Evolutionary conservation across 2,797 vertebrate genomes (phyloP).

Genomic region (Leptodactylus fallax): DNA sequence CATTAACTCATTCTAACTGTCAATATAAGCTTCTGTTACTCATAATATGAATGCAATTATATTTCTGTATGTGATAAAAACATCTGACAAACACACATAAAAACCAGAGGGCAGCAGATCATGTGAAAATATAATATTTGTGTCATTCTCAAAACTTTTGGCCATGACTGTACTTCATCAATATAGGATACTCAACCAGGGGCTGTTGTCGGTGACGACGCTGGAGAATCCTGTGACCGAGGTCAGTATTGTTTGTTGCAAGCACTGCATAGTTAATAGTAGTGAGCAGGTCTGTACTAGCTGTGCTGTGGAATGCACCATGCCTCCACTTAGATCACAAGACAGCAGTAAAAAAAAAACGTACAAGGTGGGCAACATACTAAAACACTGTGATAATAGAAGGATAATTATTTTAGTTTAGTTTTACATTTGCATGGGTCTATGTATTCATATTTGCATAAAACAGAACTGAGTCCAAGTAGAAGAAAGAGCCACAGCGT

Average conservation of each 20-base stretch:
- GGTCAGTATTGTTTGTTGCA: background rate
- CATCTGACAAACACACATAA: too few relatives aligned
- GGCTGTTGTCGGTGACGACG: background rate
- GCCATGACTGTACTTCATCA: background rate
- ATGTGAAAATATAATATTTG: too few relatives aligned
- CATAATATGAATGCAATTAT: too few relatives aligned
- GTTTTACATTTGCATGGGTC: background rate
- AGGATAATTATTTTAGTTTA: too few relatives aligned
- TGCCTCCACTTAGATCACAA: background rate
- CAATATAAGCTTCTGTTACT: too few relatives aligned
- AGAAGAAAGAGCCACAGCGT: background rate
- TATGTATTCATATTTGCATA: background rate
- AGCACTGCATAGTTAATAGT: background rate
- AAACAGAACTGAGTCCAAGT: background rate
- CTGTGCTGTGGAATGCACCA: constrained; percentile 5
- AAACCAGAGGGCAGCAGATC: too few relatives aligned
- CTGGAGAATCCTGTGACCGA: background rate
- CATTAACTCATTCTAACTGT: too few relatives aligned
- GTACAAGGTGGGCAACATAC: background rate
- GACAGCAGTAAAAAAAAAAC: background rate
- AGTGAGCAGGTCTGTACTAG: constrained; percentile 26
- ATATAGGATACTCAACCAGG: background rate
- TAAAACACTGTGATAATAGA: background rate
- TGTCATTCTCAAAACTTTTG: too few relatives aligned
- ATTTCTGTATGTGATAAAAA: too few relatives aligned